A percentile compares a stretch with the other conserved stretches of the same genome.
Conservation (phyloP, 92 coral and sea anemone species). For the Epizoanthus fatuus region DNA sequence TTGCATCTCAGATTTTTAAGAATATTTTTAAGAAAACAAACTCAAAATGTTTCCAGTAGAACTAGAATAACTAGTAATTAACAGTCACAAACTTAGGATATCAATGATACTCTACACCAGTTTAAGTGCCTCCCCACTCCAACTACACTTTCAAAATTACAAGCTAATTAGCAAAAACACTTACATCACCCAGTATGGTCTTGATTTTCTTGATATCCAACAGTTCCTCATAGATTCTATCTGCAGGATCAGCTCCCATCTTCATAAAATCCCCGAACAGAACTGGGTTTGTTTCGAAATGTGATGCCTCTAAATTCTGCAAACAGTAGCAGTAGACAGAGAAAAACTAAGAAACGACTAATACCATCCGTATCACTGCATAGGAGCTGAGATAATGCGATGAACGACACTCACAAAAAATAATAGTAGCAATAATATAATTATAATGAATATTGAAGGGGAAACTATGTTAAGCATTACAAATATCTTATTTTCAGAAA, state of each 20-base stretch:
- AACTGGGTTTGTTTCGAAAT: conserved; percentile 90
- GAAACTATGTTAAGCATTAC: no score
- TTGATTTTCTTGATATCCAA: conserved; percentile 91
- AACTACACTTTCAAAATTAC: not conserved
- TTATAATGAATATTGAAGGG: no score
- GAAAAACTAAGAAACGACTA: not conserved
- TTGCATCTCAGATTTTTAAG: not conserved
- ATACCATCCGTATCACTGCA: not conserved
- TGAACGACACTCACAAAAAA: not conserved
- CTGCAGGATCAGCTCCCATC: conserved; percentile 97
- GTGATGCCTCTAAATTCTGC: conserved; percentile 88
- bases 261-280: conserved; percentile 99
- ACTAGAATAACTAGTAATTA: not conserved
- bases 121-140: no score
- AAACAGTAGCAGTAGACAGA: not conserved
- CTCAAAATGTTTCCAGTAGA: not conserved
- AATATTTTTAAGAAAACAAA: not conserved
- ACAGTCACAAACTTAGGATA: not conserved
- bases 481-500: no score
- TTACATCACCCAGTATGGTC: conserved; percentile 86
- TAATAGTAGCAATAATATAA: no score
- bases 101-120: not conserved
- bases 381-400: not conserved
- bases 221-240: conserved; percentile 93
- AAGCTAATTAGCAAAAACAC: conserved; percentile 1